Conservation (phyloP, 2,797 vertebrate species). For the Potorous gilbertii region DNA sequence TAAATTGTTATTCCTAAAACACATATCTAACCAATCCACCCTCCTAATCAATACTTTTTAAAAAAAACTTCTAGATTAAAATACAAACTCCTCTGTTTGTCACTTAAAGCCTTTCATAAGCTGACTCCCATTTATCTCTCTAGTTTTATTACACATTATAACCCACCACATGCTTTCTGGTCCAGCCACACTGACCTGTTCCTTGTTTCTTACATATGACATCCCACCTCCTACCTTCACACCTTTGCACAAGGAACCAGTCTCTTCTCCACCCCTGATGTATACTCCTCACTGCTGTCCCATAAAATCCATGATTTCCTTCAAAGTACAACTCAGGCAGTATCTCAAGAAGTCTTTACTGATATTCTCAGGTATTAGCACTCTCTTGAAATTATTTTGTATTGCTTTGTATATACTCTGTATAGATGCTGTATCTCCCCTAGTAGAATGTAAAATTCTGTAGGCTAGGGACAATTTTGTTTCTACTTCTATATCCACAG, state of each 20-base stretch:
- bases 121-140: not conserved
- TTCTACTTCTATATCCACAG: not conserved
- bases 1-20: not conserved
- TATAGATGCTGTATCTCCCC: not conserved
- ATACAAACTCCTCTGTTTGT: not conserved
- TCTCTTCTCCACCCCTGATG: not conserved
- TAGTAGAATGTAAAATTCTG: not conserved
- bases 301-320: not conserved
- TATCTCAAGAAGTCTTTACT: not conserved
- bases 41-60: not conserved
- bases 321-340: not conserved
- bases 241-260: not conserved
- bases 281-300: not conserved
- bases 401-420: conserved; percentile 8
- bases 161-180: not conserved
- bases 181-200: not conserved
- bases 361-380: not conserved
- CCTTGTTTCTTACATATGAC: no score
- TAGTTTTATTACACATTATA: not conserved
- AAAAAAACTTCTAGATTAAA: not conserved
- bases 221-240: not conserved
- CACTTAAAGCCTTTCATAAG: not conserved
- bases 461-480: not conserved
- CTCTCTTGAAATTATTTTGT: not conserved
- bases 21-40: not conserved